Evolutionary conservation across 2,113 vertebrate genomes (phyloP).

Genomic region (Stomatorhinus ivindoensis): DNA sequence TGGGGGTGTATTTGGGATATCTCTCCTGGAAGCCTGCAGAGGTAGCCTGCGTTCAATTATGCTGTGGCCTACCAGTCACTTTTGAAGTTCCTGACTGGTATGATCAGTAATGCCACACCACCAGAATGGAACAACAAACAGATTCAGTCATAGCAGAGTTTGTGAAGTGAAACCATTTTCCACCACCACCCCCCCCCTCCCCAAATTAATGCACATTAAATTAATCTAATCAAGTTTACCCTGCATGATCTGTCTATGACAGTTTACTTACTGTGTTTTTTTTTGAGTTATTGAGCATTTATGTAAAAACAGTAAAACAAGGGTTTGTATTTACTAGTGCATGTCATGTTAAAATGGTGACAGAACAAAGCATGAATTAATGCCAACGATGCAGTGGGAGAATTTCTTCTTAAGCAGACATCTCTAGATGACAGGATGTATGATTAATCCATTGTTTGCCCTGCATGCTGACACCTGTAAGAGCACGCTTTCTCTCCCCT

Average conservation of each 20-base stretch:
- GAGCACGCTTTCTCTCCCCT: not conserved
- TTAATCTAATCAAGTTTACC: not conserved
- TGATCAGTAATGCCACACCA: not conserved
- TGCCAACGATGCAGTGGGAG: conserved; percentile 1
- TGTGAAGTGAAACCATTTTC: not conserved
- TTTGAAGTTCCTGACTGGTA: conserved; percentile 9
- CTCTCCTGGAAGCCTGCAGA: conserved; percentile 8
- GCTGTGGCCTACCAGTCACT: not conserved
- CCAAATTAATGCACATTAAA: not conserved
- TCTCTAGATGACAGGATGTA: not conserved
- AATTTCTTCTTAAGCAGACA: not conserved
- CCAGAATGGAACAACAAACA: not conserved
- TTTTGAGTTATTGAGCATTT: conserved; percentile 32
- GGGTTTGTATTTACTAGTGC: conserved; percentile 40
- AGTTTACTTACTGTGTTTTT: not conserved
- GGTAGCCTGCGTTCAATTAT: conserved; percentile 14
- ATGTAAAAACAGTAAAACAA: conserved; percentile 38
- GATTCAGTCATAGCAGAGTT: not conserved
- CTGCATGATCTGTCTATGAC: not conserved
- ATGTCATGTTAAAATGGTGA: conserved; percentile 48
- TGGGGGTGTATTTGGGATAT: not conserved
- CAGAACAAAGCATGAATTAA: conserved; percentile 20
- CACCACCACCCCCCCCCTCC: no score
- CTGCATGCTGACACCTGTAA: conserved; percentile 30
- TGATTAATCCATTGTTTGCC: not conserved